Evolutionary conservation across 2,888 invertebrate genomes (phyloP).

Genomic region (Galeopsomyia nigrocyanea): DNA sequence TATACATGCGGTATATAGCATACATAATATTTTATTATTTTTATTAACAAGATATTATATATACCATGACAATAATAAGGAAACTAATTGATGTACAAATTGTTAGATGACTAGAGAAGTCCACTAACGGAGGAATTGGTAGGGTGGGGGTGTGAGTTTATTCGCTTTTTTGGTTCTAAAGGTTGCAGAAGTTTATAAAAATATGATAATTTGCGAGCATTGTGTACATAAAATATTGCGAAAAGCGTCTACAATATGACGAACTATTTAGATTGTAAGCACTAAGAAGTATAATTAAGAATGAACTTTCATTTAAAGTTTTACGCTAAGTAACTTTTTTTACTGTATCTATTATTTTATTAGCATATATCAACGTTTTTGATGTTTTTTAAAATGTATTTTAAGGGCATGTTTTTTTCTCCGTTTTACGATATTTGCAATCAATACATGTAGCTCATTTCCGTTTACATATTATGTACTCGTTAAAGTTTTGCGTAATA

Average conservation of each 20-base stretch:
- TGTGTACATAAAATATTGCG: constrained; percentile 44
- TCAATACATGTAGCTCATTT: constrained; percentile 23
- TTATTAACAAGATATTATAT: constrained; percentile 66
- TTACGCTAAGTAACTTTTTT: constrained; percentile 28
- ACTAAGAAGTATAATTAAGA: constrained; percentile 17
- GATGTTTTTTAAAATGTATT: constrained; percentile 39
- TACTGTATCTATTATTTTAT: constrained; percentile 26
- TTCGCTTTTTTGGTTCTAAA: constrained; percentile 50
- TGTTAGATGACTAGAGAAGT: constrained; percentile 62
- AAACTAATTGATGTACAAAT: constrained; percentile 70
- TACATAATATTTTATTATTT: constrained; percentile 69
- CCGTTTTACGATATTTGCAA: constrained; percentile 35
- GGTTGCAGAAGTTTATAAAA: constrained; percentile 50
- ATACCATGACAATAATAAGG: constrained; percentile 66
- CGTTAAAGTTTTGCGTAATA: constrained; percentile 29
- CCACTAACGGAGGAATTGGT: constrained; percentile 53
- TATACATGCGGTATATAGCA: constrained; percentile 61
- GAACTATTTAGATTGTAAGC: constrained; percentile 35
- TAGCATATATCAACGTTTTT: constrained; percentile 28
- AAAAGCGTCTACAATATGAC: constrained; percentile 29
- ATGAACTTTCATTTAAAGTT: constrained; percentile 19
- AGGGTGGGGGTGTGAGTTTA: constrained; percentile 41
- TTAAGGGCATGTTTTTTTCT: constrained; percentile 32
- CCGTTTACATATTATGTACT: constrained; percentile 38
- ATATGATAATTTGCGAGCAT: constrained; percentile 50